Conservation (phyloP, 2,888 invertebrate species). For the Sarcophaga rosellei region DNA sequence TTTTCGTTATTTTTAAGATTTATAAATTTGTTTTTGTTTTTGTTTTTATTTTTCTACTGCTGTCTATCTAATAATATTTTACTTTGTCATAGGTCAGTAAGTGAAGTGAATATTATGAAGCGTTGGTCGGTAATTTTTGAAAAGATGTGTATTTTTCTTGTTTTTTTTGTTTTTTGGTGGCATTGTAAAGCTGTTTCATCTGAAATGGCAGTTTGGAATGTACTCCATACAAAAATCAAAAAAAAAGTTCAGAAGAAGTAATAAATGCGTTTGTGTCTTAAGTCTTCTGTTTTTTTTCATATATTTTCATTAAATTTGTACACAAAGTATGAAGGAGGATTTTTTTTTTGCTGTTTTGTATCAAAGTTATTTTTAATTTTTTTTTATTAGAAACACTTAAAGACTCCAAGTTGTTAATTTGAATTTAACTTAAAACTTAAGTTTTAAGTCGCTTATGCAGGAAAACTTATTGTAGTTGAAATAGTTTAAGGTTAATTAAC, state of each 20-base stretch:
- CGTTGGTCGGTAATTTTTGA: neutral
- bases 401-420: no score
- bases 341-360: neutral
- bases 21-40: conserved; percentile 8
- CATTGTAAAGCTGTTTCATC: neutral
- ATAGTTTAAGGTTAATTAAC: no score
- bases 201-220: conserved; percentile 23
- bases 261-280: conserved; percentile 25
- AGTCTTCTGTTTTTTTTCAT: conserved; percentile 40
- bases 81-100: conserved; percentile 59
- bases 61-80: conserved; percentile 6
- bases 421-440: no score
- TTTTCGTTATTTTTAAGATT: conserved; percentile 23
- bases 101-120: conserved; percentile 15
- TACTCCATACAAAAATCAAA: neutral
- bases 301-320: no score
- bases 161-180: neutral
- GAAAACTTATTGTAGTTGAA: no score
- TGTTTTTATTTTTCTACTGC: conserved; percentile 21
- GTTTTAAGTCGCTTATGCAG: no score
- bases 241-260: neutral
- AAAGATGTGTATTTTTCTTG: conserved; percentile 3
- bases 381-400: neutral
- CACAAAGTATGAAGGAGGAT: no score
- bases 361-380: neutral